A percentile compares a stretch with the other conserved stretches of the same genome.
phyloP scores from a whole-genome alignment of 2,113 vertebrate genomes.

The Tachysurus vachellii region DNA sequence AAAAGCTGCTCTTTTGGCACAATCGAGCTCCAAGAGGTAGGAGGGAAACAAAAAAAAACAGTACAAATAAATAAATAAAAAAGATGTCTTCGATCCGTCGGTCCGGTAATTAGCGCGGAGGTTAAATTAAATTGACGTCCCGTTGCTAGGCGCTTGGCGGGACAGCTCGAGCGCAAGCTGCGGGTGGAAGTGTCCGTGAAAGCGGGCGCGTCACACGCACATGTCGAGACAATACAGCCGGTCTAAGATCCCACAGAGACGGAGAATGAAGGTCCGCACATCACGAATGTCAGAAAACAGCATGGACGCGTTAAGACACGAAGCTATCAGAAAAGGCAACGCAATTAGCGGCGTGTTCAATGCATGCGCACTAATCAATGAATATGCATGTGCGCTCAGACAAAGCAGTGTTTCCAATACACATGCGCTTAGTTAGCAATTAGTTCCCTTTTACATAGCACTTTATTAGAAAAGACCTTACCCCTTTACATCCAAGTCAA shows the following conservation, averaged over 20 bases:
- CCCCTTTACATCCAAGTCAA: background rate
- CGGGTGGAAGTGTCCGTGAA: constrained; percentile 62
- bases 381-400: constrained; percentile 35
- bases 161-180: constrained; percentile 71
- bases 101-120: constrained; percentile 72
- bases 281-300: constrained; percentile 47
- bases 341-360: constrained; percentile 9
- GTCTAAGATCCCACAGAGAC: constrained; percentile 63
- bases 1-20: constrained; percentile 49
- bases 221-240: constrained; percentile 76
- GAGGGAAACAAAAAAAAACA: constrained; percentile 14
- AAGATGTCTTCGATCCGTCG: constrained; percentile 35
- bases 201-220: constrained; percentile 74
- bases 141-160: constrained; percentile 70
- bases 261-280: background rate
- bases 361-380: constrained; percentile 29
- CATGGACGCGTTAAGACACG: background rate
- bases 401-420: background rate
- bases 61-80: constrained; percentile 29
- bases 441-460: background rate
- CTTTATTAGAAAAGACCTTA: background rate
- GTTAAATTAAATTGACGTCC: constrained; percentile 71
- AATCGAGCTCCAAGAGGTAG: constrained; percentile 20
- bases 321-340: background rate
- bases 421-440: constrained; percentile 1